Conservation (phyloP, 2,797 vertebrate genomes). For the Pteronotus mesoamericanus region DNA sequence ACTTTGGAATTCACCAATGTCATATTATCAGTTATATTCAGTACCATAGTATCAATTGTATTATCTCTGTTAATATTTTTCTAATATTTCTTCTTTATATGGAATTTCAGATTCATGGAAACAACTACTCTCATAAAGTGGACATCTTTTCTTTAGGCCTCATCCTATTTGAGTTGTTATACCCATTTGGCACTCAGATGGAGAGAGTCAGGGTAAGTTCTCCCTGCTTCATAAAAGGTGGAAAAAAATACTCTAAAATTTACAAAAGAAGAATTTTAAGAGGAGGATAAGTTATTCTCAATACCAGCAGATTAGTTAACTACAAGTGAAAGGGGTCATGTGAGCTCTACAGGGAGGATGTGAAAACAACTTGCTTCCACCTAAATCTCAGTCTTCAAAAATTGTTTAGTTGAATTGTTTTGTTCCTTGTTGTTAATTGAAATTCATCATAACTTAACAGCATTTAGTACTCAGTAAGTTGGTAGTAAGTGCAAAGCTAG, state of each 20-base stretch:
- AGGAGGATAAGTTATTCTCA: not conserved
- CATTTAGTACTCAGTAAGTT: not conserved
- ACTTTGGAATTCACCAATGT: not conserved
- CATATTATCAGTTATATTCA: no score
- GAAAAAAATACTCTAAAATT: not conserved
- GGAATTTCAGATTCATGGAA: constrained; percentile 91
- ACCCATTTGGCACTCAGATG: constrained; percentile 97
- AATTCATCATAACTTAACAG: not conserved
- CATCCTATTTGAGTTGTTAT: constrained; percentile 97
- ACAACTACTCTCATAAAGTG: constrained; percentile 98
- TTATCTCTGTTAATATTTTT: not conserved
- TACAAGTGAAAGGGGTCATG: not conserved
- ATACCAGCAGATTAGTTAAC: not conserved
- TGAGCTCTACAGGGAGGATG: not conserved
- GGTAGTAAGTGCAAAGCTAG: not conserved
- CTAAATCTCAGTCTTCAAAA: not conserved
- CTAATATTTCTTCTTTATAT: constrained; percentile 31
- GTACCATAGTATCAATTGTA: not conserved
- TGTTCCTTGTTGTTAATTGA: not conserved
- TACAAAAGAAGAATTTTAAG: not conserved
- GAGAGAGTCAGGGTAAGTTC: constrained; percentile 93
- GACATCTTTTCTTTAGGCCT: constrained; percentile 98
- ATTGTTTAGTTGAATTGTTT: not conserved
- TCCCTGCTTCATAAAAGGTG: not conserved
- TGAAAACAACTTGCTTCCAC: not conserved